Base-by-base conservation (phyloP, 2,888 invertebrate genomes). In the Idaea aversata region DNA sequence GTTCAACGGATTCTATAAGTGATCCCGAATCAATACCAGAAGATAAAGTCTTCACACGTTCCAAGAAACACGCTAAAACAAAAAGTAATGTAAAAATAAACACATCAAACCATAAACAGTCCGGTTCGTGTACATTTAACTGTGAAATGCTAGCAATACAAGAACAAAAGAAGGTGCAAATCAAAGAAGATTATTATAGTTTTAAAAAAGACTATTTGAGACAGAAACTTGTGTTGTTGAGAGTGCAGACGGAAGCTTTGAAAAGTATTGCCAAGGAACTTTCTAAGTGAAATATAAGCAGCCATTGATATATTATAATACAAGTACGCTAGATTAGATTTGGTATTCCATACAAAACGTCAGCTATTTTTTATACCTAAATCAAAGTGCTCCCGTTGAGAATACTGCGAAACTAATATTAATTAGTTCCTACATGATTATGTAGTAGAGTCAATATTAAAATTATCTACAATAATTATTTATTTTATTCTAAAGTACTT, bases 131-230 rank as follows among this genome's bases (percentile, higher is more conserved):
- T 78, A 78, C 76, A 57, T 86, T 89, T 62, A 91, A 87, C 73
- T 91, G 90, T 85, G 86, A 91, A 69, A 70, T 84, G 62, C 72
- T 92, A 68, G 86, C 89, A 34, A 75, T 77, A 16, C 86, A 88
- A 62, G 92, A 92, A 70, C 82, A 88, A 73, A 82, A 78, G 63
- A 92, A 91, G 70, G 73, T 88, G 63, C 78, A 87, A 68, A 79
- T 91, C 0, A 91, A 92, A 70, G 88, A 91, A 70, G 90, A 91
- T 65, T 92, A 90, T 76, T 84, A 87, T 15, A 88, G 81, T 70
- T 92, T 90, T 69, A 91, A 88, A 77, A 91, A 91, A 71, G 88
- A 90, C 68, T 92, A 92, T 78, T 81, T 91, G 57, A 86, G 75
- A 68, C 87, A 92, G 70, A 92, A 92, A 70, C 77, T 92, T 63